phyloP scores from a whole-genome alignment of 2,113 vertebrate species.

The Chlorocebus sabaeus region DNA sequence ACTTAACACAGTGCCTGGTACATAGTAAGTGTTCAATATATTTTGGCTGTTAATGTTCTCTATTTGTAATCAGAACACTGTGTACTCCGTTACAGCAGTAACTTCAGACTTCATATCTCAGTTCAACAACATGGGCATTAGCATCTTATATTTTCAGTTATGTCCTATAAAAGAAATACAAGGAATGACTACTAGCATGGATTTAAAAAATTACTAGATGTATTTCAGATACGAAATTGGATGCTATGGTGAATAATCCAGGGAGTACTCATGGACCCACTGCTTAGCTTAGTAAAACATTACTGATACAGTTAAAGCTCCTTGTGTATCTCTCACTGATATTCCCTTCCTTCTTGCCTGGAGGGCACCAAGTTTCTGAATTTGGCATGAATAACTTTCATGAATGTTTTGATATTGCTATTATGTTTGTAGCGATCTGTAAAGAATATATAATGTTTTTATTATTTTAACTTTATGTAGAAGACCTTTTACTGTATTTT shows the following conservation, averaged over 20 bases:
- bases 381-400: background rate
- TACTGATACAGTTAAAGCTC: background rate
- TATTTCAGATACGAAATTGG: background rate
- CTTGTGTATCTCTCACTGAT: background rate
- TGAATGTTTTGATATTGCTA: background rate
- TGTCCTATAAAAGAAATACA: background rate
- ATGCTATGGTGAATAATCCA: background rate
- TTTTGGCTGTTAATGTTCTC: constrained; percentile 45
- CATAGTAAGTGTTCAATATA: background rate
- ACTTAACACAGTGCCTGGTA: background rate
- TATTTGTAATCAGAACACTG: constrained; percentile 24
- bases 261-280: background rate
- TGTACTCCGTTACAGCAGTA: background rate
- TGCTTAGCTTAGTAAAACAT: background rate
- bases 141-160: constrained; percentile 30
- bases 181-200: background rate
- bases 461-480: constrained; percentile 2
- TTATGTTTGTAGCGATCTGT: background rate
- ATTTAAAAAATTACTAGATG: background rate
- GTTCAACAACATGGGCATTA: background rate
- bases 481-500: background rate
- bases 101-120: constrained; percentile 12
- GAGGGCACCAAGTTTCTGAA: background rate
- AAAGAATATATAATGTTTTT: background rate
- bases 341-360: background rate